Percentiles rank a stretch among this genome's conserved stretches.
Evolutionary conservation across 2,888 invertebrate species (phyloP).

Genomic region (Metallyticus violacea): DNA sequence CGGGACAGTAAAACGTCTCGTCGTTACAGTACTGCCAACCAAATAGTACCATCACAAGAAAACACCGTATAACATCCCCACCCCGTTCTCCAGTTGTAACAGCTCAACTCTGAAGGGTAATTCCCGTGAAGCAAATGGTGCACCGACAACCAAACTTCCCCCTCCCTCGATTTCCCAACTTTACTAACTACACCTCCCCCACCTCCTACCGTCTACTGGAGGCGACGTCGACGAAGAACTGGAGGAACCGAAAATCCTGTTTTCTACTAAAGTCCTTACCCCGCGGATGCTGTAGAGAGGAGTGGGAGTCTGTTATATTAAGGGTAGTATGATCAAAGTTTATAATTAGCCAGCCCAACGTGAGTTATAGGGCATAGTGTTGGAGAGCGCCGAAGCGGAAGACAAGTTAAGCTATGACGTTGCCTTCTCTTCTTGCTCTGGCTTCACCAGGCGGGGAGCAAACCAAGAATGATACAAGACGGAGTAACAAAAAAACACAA

Average conservation of each 20-base stretch:
- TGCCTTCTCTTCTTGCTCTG: neutral
- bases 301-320: slow-evolving; percentile 8
- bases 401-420: slow-evolving; percentile 19
- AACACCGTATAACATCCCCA: neutral
- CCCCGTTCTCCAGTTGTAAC: neutral
- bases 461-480: neutral
- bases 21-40: neutral
- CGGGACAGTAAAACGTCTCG: neutral
- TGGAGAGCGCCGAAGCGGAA: slow-evolving; percentile 17
- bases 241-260: slow-evolving; percentile 18
- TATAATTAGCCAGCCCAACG: slow-evolving; percentile 19
- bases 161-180: neutral
- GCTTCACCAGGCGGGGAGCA: neutral
- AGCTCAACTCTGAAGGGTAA: neutral
- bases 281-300: neutral
- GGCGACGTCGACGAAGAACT: neutral
- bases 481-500: neutral
- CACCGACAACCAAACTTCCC: neutral
- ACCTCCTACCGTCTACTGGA: neutral
- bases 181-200: neutral
- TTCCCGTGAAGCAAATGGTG: neutral
- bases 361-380: slow-evolving; percentile 14
- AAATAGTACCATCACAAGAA: neutral
- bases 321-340: slow-evolving; percentile 18
- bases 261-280: slow-evolving; percentile 7